Evolutionary conservation across 2,888 invertebrate genomes (phyloP), one percentile per base, ranked within the genome.

Genomic region (Pocota personata): DNA sequence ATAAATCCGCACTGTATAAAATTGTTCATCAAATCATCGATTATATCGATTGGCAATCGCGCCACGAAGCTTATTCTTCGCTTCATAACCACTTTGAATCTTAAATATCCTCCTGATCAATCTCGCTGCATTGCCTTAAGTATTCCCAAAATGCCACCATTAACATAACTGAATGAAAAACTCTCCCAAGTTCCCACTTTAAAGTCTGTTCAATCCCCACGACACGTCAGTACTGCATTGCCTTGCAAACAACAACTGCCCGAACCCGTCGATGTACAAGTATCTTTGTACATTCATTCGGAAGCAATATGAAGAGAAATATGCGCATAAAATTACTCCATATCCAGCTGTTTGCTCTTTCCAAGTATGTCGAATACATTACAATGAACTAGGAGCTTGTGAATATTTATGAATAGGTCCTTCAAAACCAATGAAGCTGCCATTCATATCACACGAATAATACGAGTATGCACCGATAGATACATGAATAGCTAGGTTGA

Each of bases 311-410:
- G 52, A 52, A 43, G 30, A 24, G 19, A 73, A 50, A 73, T 73
- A 73, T 73, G 73, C 62, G 52, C 73, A 73, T 73, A 46, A 62
- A 73, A 73, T 62, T 64, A 73, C 40, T 24, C 30, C 27, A 72
- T 48, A 35, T 37, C 50, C 40, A 62, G 40, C 27, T 43, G 62
- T 55, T 40, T 73, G 72, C 30, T 19, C 57, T 58, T 71, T 58
- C 10, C 21, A 71, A 32, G 46, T 24, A 24, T 21, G 37, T 10
- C 16, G 37, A 67, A 67, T 52, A 52, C 27, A 67, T 52, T 66
- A 66, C 35, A 67, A 10, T n/a, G 19, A 32, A 21, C 10, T 40
- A 43, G 46, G 21, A 48, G 57, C 19, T 71, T 14, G 10, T 46
- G 24, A 27, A 72, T 48, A 58, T 72, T 48, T 35, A 58, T 72